Base-by-base conservation (phyloP, 1,140 invertebrate genomes). In the Trichoplusia ni region DNA sequence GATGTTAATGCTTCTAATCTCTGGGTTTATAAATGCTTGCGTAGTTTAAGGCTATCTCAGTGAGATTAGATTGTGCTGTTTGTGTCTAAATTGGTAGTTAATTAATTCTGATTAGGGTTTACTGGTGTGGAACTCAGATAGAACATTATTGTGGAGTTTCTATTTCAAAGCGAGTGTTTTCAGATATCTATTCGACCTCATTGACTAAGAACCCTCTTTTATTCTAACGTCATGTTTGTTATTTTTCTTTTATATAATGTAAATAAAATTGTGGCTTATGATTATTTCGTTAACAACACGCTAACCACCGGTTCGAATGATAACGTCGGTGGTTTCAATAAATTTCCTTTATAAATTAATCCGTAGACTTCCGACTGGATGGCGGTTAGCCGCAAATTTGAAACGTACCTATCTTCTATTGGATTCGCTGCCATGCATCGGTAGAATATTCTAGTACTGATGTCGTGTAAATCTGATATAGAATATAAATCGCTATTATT, bases 311-410 rank as follows among this genome's bases (percentile, higher is more conserved):
- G n/a, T n/a, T n/a, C 9, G 27, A 35, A 21, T 60, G 29, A 60
- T 47, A 38, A 37, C 14, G 23, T 58, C 54, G 31, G 29, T 14
- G 27, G 56, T 46, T 60, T 21, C 27, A 60, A 47, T 47, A 60
- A 29, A 35, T 46, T 44, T 58, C 38, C 54, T 44, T 47, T 60
- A 60, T 60, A 46, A 46, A 60, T 31, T 46, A 60, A 46, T 47
- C 18, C 14, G 16, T 18, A 21, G 19, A 23, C 18, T 60, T 60
- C 42, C 40, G 56, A 8, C 40, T 33, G 25, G 13, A 19, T 37
- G 42, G 40, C 19, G 56, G 42, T 60, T 47, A 60, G 42, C 56
- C 56, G 23, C 56, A 35, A 47, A 46, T 46, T 47, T 4, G 18
- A 58, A 46, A 46, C 14, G 25, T 9, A 46, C 21, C 11, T 33